Base-by-base conservation (phyloP, 1,140 invertebrate genomes). In the Dreissena polymorpha region DNA sequence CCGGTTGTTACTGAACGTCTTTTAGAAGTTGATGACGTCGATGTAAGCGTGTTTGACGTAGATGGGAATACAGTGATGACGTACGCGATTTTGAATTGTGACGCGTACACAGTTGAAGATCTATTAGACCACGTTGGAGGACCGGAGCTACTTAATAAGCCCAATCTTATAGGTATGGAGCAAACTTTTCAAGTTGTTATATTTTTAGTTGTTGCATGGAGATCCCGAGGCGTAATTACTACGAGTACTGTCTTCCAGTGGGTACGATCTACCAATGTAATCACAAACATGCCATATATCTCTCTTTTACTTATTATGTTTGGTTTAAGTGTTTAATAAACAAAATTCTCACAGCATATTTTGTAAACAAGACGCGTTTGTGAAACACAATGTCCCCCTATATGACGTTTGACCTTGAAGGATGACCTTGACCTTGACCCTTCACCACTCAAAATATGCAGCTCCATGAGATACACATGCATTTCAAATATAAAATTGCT, bases 21-120 rank as follows among this genome's bases (percentile, higher is more conserved):
- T 14, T 50, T 83, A 23, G 71, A 83, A 10, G 67, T 74, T 57
- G 63, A 68, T n/a, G 0, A 55, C 25, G 67, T 65, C 5, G 71
- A 75, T 53, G 23, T 75, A 7, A 25, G 50, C 13, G 25, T 75
- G 7, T 21, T 83, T 12, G 80, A 83, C 18, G 68, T 74, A 29
- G 80, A 83, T 39, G 80, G 80, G 29, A 83, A 83, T 25, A 74
- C 80, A 18, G 80, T 25, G 14, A 51, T 83, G n/a, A 68, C 64
- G 50, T 83, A 73, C 21, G 71, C 80, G 10, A 64, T 83, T 60
- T 60, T 68, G 23, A 74, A 83, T 21, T 74, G 72, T 68, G 80
- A 83, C 63, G 21, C 21, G 0, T 83, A 50, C 50, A 75, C 65
- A 6, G 64, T 83, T 14, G 80, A 83, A 18, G 80, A 83, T 75